These are phyloP conservation scores for Linnaemya tessellans DNA, from an alignment of 2,888 invertebrate species.

Conservation along the genomic window DNA sequence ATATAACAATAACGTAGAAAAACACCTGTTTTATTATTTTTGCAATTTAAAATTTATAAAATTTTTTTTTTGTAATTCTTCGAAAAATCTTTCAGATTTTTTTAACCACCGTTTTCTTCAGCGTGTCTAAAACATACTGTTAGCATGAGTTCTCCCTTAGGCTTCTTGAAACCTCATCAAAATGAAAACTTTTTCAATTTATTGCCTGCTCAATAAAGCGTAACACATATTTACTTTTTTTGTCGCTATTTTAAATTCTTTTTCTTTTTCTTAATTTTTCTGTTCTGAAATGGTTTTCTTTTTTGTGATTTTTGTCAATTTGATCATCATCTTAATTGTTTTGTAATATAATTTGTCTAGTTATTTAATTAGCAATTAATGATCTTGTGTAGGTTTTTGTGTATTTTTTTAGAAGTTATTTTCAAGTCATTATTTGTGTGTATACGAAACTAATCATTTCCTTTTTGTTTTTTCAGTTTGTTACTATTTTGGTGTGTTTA, in stretches of 20 bases:
- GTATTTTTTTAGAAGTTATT: slow-evolving; percentile 18
- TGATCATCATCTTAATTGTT: slow-evolving; percentile 44
- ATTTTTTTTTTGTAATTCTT: neutral
- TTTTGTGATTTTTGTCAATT: slow-evolving; percentile 24
- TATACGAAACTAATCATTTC: slow-evolving; percentile 6
- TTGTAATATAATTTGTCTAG: slow-evolving; percentile 41
- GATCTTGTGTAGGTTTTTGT: slow-evolving; percentile 52
- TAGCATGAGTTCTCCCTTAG: slow-evolving; percentile 29
- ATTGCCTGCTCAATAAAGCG: slow-evolving; percentile 61
- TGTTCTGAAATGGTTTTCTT: neutral
- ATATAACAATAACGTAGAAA: slow-evolving; percentile 7
- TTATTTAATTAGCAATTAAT: slow-evolving; percentile 52
- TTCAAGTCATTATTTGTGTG: neutral
- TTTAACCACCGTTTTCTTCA: slow-evolving; percentile 32
- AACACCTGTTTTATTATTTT: slow-evolving; percentile 30
- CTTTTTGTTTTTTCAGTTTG: slow-evolving; percentile 2
- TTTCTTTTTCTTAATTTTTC: slow-evolving; percentile 23
- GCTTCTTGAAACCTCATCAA: slow-evolving; percentile 37
- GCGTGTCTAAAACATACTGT: slow-evolving; percentile 54
- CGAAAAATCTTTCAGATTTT: neutral
- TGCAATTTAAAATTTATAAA: slow-evolving; percentile 2
- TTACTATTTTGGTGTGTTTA: neutral
- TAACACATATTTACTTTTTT: slow-evolving; percentile 39
- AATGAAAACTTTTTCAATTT: slow-evolving; percentile 13
- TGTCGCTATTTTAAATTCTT: slow-evolving; percentile 19